Base-by-base conservation (phyloP, 2,113 vertebrate species). In the Cyanoderma ruficeps region DNA sequence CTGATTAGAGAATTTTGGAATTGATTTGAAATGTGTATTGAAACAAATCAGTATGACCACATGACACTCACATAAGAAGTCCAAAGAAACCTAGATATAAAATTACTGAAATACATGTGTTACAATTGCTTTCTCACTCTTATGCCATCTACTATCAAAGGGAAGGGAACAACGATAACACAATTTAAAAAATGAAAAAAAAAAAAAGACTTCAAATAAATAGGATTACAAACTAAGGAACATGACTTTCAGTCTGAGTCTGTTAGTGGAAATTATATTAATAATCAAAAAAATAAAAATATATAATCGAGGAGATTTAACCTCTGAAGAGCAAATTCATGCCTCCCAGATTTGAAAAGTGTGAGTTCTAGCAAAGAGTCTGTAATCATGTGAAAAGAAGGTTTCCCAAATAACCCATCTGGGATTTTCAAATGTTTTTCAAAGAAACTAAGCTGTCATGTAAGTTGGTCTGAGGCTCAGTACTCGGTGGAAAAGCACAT, bases 21-120 rank as follows among this genome's bases (percentile, higher is more conserved):
- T 42, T 15, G 14, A 3, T 59, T 79, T 15, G 4, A 55, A 67
- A 39, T 37, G 42, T 18, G 3, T 50, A 30, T 47, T 67, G 42
- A 86, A 74, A 6, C 4, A 74, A 61, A 78, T 17, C 42, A 67
- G 4, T 30, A 46, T 27, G 35, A 63, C 11, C 5, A 70, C 17
- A 53, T 50, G 7, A 33, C 0, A 0, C n/a, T 60, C 55, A 47
- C 3, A 6, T 27, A 74, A 84, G 2, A 8, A 23, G 22, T 70
- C 52, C 35, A 76, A 75, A 67, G 42, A 61, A 79, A 5, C 3
- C 2, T 23, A 87, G 25, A 33, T 11, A 37, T 8, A 49, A 70
- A 82, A 75, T 9, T 82, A 13, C 3, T 87, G 17, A 84, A 53
- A 84, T 84, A 57, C 3, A 17, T 1, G 1, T 77, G 61, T 44